Evolutionary conservation across 1,140 invertebrate genomes (phyloP), one percentile per base, ranked within the genome.

Genomic region (Bradysia coprophila): DNA sequence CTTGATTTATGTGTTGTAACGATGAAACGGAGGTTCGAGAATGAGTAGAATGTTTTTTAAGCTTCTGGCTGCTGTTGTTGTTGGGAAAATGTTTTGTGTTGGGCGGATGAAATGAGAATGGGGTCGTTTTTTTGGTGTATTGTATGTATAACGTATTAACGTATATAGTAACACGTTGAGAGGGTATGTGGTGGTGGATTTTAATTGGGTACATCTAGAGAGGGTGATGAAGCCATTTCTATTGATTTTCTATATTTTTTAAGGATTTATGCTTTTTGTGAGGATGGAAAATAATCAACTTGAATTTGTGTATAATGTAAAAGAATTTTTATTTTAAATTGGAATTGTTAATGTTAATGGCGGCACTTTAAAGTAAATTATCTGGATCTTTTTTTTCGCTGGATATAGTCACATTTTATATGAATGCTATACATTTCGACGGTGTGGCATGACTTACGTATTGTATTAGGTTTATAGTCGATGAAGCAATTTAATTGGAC

Each of bases 1-100:
- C 36, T 38, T 38, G 36, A 38, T 38, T 38, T 38, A 38, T 38
- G 36, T 18, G 36, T 38, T 38, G n/a, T 38, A 38, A 38, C n/a
- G n/a, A 38, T 38, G 36, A 38, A 38, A 38, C 36, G 36, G 21
- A 28, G 24, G 24, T 28, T 28, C 24, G 24, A 28, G 24, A 28
- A 28, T 28, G 24, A 13, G 24, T 28, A 28, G 6, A 28, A 28
- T 28, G 24, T 28, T 28, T 28, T 28, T 28, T 28, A 28, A 28
- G 24, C 24, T 28, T 6, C 24, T 8, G n/a, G n/a, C n/a, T n/a
- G n/a, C n/a, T n/a, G n/a, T n/a, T n/a, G n/a, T n/a, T n/a, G n/a
- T n/a, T n/a, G n/a, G 24, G 24, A 28, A 28, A 28, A 28, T 28
- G 24, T n/a, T n/a, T n/a, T n/a, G n/a, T n/a, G n/a, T 13, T 28